Conservation (phyloP, 2,888 invertebrate species). For the Leucophora obtusa region DNA sequence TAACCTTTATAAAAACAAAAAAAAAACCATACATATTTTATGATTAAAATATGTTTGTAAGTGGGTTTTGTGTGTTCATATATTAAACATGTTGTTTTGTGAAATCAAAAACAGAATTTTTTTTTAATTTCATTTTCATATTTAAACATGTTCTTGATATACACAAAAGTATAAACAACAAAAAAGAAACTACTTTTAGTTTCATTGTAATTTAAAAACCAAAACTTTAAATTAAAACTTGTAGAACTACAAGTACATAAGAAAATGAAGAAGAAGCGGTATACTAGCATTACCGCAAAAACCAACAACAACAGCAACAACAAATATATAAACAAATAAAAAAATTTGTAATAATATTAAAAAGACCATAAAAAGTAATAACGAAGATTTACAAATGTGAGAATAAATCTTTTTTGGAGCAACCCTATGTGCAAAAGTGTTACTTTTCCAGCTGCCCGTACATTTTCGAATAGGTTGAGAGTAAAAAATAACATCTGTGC, state of each 20-base stretch:
- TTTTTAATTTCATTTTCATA: constrained; percentile 50
- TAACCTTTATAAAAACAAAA: constrained; percentile 71
- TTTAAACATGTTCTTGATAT: constrained; percentile 47
- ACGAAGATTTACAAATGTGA: too few relatives aligned
- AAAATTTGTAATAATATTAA: too few relatives aligned
- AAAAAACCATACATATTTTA: constrained; percentile 41
- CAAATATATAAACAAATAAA: too few relatives aligned
- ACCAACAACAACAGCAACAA: too few relatives aligned
- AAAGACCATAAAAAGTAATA: too few relatives aligned
- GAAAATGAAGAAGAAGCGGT: not conserved
- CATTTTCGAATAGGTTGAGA: too few relatives aligned
- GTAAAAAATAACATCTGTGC: too few relatives aligned
- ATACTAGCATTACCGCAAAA: too few relatives aligned
- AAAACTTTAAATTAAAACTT: not conserved
- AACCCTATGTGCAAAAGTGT: too few relatives aligned
- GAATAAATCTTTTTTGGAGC: too few relatives aligned
- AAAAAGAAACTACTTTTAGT: constrained; percentile 36
- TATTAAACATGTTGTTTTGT: constrained; percentile 6
- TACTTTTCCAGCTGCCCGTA: too few relatives aligned
- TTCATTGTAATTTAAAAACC: constrained; percentile 18
- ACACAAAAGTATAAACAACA: not conserved
- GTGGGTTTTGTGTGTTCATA: not conserved
- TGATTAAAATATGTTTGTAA: constrained; percentile 42
- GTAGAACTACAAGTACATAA: not conserved
- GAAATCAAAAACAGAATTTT: constrained; percentile 16